Evolutionary conservation across 2,888 invertebrate genomes (phyloP), one percentile per base, ranked within the genome.

Genomic region (Synergus laeviventris): DNA sequence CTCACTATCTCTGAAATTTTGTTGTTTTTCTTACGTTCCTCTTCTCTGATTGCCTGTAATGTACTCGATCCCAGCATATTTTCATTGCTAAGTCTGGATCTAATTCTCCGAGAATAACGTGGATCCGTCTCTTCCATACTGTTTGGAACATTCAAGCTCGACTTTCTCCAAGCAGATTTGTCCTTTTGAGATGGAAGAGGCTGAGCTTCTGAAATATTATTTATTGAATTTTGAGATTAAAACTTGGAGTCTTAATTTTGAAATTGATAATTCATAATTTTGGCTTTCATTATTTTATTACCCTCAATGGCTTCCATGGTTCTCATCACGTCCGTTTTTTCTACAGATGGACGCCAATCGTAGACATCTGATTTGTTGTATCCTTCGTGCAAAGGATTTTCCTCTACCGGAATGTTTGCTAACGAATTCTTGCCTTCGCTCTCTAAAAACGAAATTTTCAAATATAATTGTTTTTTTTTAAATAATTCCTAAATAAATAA

Each of bases 241-340:
- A 31, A 31, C 31, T 31, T 31, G 0, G 31, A 1, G 31, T 31
- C 31, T 2, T n/a, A n/a, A n/a, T n/a, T n/a, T n/a, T n/a, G n/a
- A n/a, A n/a, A n/a, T n/a, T n/a, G n/a, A 31, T 0, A 0, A 31
- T 0, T 0, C 5, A 5, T 31, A 31, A 31, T 31, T 31, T 31
- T 31, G 2, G 11, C 18, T 54, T 18, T 9, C 9, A 18, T 54
- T 54, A 2, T 9, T 18, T 18, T 31, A 31, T 18, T 54, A 96
- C 96, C 96, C 93, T 97, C 97, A 76, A 97, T 96, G 54, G 96
- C 94, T 91, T 97, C 96, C 93, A 97, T 95, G 66, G 96, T 95
- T 80, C 95, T 93, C 83, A 96, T 96, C 49, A 97, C 95, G 91
- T 97, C 97, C 5, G 95, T 94, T 90, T 95, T 95, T 87, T 97